Conservation (phyloP, 2,113 vertebrate genomes). For the Scytalopus superciliaris region DNA sequence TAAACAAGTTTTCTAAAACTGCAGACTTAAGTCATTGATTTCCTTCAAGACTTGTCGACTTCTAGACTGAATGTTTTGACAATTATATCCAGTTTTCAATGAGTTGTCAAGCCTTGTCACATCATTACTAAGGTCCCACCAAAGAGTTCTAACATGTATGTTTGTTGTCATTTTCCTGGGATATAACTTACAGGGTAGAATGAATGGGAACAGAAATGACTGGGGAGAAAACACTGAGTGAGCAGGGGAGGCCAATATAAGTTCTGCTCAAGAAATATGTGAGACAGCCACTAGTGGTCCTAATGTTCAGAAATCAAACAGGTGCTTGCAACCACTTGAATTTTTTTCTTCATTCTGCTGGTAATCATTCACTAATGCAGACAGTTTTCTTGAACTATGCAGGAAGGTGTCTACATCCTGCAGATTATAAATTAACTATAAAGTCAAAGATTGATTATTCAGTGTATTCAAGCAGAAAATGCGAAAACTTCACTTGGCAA, state of each 20-base stretch:
- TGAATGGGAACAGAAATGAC: not conserved
- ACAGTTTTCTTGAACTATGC: not conserved
- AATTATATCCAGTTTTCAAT: not conserved
- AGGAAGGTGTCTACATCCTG: not conserved
- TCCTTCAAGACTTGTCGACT: not conserved
- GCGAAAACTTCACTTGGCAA: not conserved
- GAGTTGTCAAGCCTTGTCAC: not conserved
- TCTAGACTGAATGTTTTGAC: not conserved
- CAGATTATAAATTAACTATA: not conserved
- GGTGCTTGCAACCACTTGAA: not conserved
- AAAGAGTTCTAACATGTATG: not conserved
- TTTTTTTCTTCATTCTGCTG: not conserved
- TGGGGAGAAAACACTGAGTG: not conserved
- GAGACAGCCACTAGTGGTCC: not conserved
- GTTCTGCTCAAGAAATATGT: not conserved
- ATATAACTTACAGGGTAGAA: not conserved
- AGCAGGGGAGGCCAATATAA: not conserved
- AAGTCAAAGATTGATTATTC: slow-evolving; percentile 11
- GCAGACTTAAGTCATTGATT: not conserved
- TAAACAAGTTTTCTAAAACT: not conserved
- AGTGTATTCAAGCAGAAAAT: not conserved
- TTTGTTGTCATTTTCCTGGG: not conserved
- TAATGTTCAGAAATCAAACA: not conserved
- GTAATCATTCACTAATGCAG: not conserved
- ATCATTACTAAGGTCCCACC: not conserved